phyloP scores from a whole-genome alignment of 2,113 vertebrate genomes.

The Cottus gobio region DNA sequence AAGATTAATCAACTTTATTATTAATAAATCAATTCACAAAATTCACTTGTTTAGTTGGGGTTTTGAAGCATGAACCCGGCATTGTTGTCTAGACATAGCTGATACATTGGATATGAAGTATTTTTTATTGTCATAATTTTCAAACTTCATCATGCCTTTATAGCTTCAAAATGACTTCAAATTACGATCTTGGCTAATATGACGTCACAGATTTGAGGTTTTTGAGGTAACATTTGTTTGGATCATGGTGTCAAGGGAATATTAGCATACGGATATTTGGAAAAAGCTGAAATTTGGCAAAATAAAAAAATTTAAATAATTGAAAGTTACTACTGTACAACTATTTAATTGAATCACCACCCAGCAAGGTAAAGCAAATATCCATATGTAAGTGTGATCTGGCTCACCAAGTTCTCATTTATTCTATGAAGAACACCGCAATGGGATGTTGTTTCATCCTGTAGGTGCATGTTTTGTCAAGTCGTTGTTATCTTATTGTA shows the following conservation, averaged over 20 bases:
- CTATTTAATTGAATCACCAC: too few relatives aligned
- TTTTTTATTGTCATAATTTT: too few relatives aligned
- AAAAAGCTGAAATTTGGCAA: neutral
- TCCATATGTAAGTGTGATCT: neutral
- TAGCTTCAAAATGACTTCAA: too few relatives aligned
- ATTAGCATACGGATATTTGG: neutral
- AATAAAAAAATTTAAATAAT: neutral
- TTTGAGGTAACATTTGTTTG: neutral
- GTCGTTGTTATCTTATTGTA: conserved; percentile 11
- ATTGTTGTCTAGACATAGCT: too few relatives aligned
- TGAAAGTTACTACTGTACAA: neutral
- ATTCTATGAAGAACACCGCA: neutral
- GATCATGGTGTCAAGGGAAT: neutral
- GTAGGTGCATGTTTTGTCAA: neutral
- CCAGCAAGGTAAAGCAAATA: too few relatives aligned
- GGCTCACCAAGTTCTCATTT: neutral
- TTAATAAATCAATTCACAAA: neutral
- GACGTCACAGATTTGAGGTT: neutral
- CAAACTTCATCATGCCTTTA: too few relatives aligned
- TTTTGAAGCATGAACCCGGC: neutral
- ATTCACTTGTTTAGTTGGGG: neutral
- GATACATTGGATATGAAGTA: neutral
- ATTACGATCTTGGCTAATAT: too few relatives aligned
- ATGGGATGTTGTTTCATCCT: neutral
- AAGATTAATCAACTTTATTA: neutral